Base-by-base conservation (phyloP, 2,888 invertebrate genomes). In the Drosophila melanosoma region DNA sequence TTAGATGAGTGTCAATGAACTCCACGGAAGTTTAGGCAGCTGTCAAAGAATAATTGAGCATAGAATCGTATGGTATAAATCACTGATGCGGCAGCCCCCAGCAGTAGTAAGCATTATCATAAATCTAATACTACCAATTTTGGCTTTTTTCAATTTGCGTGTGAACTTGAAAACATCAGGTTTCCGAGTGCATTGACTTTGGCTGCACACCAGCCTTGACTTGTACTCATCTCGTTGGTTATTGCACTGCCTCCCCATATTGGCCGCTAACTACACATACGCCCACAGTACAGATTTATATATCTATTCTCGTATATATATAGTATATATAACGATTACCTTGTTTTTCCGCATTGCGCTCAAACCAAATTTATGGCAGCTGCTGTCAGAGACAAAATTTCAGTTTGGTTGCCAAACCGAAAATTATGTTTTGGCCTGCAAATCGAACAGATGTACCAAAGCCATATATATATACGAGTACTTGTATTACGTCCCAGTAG, bases 131-230 rank as follows among this genome's bases (percentile, higher is more conserved):
- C 49, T 29, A 60, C 68, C 81, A 80, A 70, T 80, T 88, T 78
- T 64, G 75, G 86, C 67, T 63, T 85, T 82, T 85, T 74, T 73
- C 75, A 82, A 89, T 85, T 85, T 85, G 85, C 85, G 80, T 89
- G 73, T 89, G 85, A 85, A 89, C 85, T 85, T 85, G 85, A 89
- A 58, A 62, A 57, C 57, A 53, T n/a, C 23, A 26, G 48, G 35
- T 15, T 49, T 52, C 15, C 49, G 76, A 74, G 85, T 87, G 72
- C 85, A 85, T 62, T 85, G 85, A 89, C 85, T 69, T 70, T 40
- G 61, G 53, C 63, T 67, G 68, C 74, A 69, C 42, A 53, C 29
- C 36, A 77, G 69, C 79, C 79, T 81, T 79, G 79, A 63, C 54
- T 38, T 38, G 56, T 40, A 62, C 61, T 76, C 72, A 67, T 87